phyloP scores from a whole-genome alignment of 2,113 vertebrate genomes.

The Myrmecobius fasciatus region DNA sequence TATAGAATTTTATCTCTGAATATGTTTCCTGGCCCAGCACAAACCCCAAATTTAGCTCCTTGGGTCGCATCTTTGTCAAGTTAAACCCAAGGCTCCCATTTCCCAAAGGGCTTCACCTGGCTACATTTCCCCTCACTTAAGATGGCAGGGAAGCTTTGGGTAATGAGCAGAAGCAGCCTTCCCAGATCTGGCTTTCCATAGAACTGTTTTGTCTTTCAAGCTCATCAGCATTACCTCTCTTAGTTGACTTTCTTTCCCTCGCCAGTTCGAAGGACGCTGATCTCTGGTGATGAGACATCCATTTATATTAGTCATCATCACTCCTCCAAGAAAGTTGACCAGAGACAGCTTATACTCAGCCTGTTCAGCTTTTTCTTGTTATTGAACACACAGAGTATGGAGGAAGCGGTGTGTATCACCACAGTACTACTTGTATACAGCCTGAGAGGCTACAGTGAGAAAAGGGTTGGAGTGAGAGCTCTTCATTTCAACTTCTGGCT shows the following conservation, averaged over 20 bases:
- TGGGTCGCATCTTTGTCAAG: constrained; percentile 12
- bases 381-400: not conserved
- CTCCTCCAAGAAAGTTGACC: not conserved
- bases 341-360: not conserved
- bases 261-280: not conserved
- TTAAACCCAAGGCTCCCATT: constrained; percentile 29
- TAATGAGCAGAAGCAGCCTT: not conserved
- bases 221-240: not conserved
- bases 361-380: not conserved
- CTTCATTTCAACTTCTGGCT: not conserved
- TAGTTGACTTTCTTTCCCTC: constrained; percentile 8
- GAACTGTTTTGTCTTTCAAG: not conserved
- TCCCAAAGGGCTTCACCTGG: not conserved
- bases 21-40: not conserved
- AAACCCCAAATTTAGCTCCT: not conserved
- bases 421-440: not conserved
- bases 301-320: not conserved
- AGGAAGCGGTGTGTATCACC: not conserved
- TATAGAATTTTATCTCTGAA: not conserved
- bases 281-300: not conserved
- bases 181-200: not conserved
- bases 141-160: constrained; percentile 1
- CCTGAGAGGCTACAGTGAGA: not conserved
- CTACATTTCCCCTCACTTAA: constrained; percentile 1
- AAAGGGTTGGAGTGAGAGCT: not conserved